Conservation (phyloP, 2,888 invertebrate species). For the Prosapia bicincta region DNA sequence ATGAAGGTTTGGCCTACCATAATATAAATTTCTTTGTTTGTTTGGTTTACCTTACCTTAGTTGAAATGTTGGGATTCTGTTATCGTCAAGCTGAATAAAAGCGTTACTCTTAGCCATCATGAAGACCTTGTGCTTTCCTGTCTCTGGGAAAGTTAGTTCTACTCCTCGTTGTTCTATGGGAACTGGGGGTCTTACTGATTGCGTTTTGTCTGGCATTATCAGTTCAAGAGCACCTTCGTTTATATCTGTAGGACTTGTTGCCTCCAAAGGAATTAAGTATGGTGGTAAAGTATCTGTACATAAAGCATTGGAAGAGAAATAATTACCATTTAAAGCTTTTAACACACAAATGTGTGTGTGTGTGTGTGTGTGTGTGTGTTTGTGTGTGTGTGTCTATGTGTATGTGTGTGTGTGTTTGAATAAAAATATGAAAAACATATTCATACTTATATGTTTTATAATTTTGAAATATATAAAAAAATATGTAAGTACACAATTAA, state of each 20-base stretch:
- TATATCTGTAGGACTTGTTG: constrained; percentile 10
- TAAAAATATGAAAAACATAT: too few species aligned
- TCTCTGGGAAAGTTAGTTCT: constrained; percentile 80
- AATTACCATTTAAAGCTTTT: not conserved
- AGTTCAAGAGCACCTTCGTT: constrained; percentile 43
- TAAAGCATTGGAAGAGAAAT: too few species aligned
- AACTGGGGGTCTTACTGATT: constrained; percentile 55
- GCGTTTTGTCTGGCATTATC: constrained; percentile 6
- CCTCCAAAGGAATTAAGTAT: constrained; percentile 43
- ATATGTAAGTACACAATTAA: too few species aligned
- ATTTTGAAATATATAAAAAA: too few species aligned
- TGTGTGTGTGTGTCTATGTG: too few species aligned
- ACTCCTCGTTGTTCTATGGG: constrained; percentile 72
- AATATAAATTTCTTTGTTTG: too few species aligned
- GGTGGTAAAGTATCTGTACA: constrained; percentile 53
- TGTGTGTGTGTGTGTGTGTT: too few species aligned
- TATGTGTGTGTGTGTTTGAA: too few species aligned
- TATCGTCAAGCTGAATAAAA: constrained; percentile 87
- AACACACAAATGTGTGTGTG: too few species aligned
- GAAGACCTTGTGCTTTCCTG: constrained; percentile 80
- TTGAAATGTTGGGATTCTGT: constrained; percentile 85
- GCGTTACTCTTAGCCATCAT: constrained; percentile 90
- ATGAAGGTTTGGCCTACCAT: too few species aligned
- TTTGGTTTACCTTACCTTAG: too few species aligned
- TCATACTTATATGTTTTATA: too few species aligned